Conservation (phyloP, 2,888 invertebrate genomes). For the Notodromas monacha region DNA sequence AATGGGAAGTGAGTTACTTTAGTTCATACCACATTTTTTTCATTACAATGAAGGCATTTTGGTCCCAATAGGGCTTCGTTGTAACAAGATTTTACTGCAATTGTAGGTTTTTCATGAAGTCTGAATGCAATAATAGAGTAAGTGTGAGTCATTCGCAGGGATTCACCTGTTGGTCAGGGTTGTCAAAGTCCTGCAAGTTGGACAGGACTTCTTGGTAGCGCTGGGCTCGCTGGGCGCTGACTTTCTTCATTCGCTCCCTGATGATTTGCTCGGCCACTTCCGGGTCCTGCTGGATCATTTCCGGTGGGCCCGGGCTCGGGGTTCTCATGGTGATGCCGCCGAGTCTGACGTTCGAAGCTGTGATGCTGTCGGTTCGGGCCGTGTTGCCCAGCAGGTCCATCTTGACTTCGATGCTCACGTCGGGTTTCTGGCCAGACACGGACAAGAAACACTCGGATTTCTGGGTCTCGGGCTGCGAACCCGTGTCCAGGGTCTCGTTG, state of each 20-base stretch:
- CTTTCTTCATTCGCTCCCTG: conserved; percentile 9
- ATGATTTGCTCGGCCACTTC: conserved; percentile 9
- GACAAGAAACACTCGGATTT: neutral
- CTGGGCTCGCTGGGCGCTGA: conserved; percentile 8
- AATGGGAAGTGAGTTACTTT: too few species aligned
- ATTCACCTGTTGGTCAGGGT: neutral
- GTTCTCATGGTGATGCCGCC: conserved; percentile 9
- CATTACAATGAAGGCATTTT: too few species aligned
- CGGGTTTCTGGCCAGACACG: neutral
- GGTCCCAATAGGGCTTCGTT: too few species aligned
- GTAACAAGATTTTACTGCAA: too few species aligned
- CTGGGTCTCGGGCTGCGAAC: conserved; percentile 6
- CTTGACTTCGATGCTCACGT: conserved; percentile 8
- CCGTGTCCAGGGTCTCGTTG: conserved; percentile 18
- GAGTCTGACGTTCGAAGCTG: conserved; percentile 9
- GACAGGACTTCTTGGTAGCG: conserved; percentile 9
- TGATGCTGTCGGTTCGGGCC: conserved; percentile 9
- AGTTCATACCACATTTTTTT: too few species aligned
- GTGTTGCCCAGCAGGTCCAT: conserved; percentile 9
- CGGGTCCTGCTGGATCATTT: neutral
- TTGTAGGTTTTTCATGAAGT: too few species aligned
- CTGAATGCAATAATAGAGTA: too few species aligned
- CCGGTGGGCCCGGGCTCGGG: neutral
- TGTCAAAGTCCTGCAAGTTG: conserved; percentile 7
- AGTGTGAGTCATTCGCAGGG: neutral